phyloP scores from a whole-genome alignment of 2,888 invertebrate genomes.

The Pomacea canaliculata region DNA sequence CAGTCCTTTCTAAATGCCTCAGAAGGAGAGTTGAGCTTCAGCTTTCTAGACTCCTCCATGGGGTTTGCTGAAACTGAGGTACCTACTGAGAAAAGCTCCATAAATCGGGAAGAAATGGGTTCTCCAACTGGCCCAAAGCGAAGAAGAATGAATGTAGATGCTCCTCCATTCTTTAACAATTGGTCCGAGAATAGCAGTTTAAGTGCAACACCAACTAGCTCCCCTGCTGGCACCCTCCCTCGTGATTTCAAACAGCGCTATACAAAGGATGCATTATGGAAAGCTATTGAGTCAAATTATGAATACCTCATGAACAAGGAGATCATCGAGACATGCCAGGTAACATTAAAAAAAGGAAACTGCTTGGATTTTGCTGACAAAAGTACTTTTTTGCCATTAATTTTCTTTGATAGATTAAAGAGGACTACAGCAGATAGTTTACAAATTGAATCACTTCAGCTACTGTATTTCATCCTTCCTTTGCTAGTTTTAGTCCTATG shows the following conservation, averaged over 20 bases:
- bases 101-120: conserved; percentile 30
- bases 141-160: conserved; percentile 49
- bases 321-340: conserved; percentile 89
- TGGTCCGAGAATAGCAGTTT: conserved; percentile 39
- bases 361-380: too few species aligned
- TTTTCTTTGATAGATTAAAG: too few species aligned
- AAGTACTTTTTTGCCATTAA: too few species aligned
- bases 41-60: conserved; percentile 1
- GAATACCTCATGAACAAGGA: conserved; percentile 96
- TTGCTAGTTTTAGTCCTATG: too few species aligned
- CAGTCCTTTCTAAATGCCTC: background rate
- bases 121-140: conserved; percentile 55
- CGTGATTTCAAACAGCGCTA: conserved; percentile 67
- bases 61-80: background rate
- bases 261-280: conserved; percentile 87
- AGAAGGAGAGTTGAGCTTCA: background rate
- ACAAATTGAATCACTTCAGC: too few species aligned
- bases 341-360: conserved; percentile 56
- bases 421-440: too few species aligned
- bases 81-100: background rate
- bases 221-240: conserved; percentile 50
- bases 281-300: conserved; percentile 89
- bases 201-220: conserved; percentile 41
- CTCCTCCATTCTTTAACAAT: conserved; percentile 47
- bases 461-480: too few species aligned